Evolutionary conservation across 92 coral and sea anemone genomes (phyloP).

Genomic region (Desmophyllum pertusum): DNA sequence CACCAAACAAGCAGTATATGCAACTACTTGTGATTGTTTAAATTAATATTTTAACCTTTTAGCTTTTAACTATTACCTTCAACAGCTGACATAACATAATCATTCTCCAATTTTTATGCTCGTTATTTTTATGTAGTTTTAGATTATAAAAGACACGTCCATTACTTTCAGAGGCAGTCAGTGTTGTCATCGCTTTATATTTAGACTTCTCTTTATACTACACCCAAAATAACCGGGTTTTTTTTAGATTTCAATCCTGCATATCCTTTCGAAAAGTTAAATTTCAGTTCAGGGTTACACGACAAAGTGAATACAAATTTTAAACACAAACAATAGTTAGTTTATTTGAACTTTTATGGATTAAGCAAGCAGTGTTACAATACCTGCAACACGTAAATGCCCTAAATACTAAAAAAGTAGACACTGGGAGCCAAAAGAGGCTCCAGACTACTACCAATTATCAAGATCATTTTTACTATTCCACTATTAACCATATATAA

Average conservation of each 20-base stretch:
- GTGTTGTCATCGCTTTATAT: not conserved
- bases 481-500: constrained; percentile 56
- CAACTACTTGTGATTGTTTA: too few relatives aligned
- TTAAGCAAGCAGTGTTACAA: constrained; percentile 45
- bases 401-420: constrained; percentile 47
- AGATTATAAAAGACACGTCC: not conserved
- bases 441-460: constrained; percentile 34
- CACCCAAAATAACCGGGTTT: too few relatives aligned
- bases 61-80: not conserved
- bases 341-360: constrained; percentile 47
- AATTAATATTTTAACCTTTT: too few relatives aligned
- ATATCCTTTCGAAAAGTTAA: not conserved
- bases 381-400: constrained; percentile 40
- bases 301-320: not conserved
- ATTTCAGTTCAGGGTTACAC: not conserved
- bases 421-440: constrained; percentile 24
- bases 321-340: constrained; percentile 41
- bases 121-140: not conserved
- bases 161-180: not conserved
- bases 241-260: too few relatives aligned
- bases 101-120: not conserved
- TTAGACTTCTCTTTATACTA: not conserved
- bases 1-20: not conserved
- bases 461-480: constrained; percentile 51
- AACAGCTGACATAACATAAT: not conserved